These are phyloP conservation scores for Acipenser transmontanus DNA, from an alignment of 2,797 vertebrate genomes.

Conservation along the genomic window DNA sequence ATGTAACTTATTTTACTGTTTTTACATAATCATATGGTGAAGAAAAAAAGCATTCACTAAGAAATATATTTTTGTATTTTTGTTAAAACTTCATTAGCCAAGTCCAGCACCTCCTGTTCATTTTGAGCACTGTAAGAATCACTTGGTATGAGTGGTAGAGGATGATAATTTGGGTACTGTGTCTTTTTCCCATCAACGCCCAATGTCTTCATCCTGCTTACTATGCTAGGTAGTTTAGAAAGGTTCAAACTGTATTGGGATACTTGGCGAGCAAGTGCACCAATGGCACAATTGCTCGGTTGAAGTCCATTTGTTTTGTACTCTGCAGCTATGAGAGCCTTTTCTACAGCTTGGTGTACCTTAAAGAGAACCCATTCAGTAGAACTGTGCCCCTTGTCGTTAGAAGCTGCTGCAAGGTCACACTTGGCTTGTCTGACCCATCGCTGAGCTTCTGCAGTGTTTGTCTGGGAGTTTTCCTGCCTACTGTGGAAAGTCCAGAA, in stretches of 20 bases:
- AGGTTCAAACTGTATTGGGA: constrained; percentile 38
- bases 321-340: constrained; percentile 58
- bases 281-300: constrained; percentile 34
- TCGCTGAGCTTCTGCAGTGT: constrained; percentile 52
- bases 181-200: constrained; percentile 63
- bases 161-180: constrained; percentile 63
- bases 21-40: too few species aligned
- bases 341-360: constrained; percentile 67
- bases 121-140: constrained; percentile 33
- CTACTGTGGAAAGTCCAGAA: constrained; percentile 54
- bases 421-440: constrained; percentile 63
- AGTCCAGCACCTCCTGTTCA: constrained; percentile 38
- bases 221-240: constrained; percentile 33
- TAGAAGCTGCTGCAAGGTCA: constrained; percentile 58
- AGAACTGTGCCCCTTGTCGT: constrained; percentile 33
- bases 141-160: constrained; percentile 59
- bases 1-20: too few species aligned
- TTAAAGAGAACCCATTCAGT: constrained; percentile 75
- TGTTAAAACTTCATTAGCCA: constrained; percentile 46
- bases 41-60: too few species aligned
- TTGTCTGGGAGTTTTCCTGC: neutral
- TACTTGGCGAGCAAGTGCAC: constrained; percentile 36
- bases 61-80: constrained; percentile 29
- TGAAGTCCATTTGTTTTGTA: constrained; percentile 43
- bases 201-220: constrained; percentile 38